Base-by-base conservation (phyloP, 2,113 vertebrate species). In the Toxotes chatareus region DNA sequence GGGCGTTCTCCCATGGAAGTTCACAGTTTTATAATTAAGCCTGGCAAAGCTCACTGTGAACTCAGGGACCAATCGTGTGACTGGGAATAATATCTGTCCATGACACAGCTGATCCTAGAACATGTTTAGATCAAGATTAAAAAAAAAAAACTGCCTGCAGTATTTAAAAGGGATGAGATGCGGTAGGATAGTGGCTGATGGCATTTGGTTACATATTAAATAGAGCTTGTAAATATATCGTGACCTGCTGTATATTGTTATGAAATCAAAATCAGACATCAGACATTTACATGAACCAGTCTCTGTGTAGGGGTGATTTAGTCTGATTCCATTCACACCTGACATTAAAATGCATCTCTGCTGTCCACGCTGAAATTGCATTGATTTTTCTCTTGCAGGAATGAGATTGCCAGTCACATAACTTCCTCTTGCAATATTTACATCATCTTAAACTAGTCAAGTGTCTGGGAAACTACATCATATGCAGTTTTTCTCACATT, bases 11-110 rank as follows among this genome's bases (percentile, higher is more conserved):
- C 55, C 55, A 66, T 66, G 57, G 62, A 91, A 68, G 61, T 79
- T 85, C 57, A 77, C 79, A 65, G 76, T 73, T 85, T 86, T 86
- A 79, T 90, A 93, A 94, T 92, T 89, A 91, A 89, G 74, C 86
- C 82, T 89, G 84, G 81, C 79, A 84, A 87, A 90, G 76, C 81
- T 80, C 23, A 38, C 23, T 1, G 40, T 21, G 36, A 85, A 81
- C 73, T 76, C 67, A 0, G 73, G 64, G 82, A 89, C 76, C 69
- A 69, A 60, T 79, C 71, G 56, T 61, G 56, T 85, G 81, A 86
- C 40, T 49, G 66, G 31, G 69, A 80, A 62, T 67, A 74, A 76
- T 75, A 68, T 73, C 67, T 65, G 32, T 65, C 63, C 4, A 16
- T 72, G 69, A 78, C 76, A 76, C 76, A 61, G 74, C 59, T 87